Evolutionary conservation across 2,888 invertebrate species (phyloP), one percentile per base, ranked within the genome.

Genomic region (Nycteola revayana): DNA sequence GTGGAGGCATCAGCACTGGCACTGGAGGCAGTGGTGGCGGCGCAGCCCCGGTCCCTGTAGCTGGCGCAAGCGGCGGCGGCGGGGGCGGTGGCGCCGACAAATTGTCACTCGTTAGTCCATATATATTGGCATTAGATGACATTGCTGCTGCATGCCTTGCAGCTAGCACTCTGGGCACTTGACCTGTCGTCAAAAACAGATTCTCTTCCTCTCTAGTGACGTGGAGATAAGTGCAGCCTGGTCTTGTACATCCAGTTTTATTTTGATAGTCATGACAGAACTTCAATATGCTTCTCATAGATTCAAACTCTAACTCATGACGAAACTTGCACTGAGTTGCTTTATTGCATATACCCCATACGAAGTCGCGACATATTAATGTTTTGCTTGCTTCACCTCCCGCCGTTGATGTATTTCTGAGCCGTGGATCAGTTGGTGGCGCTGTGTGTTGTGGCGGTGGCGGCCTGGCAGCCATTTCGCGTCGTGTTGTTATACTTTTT

Each of bases 231-330:
- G 70, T 74, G 38, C 87, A 86, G 30, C 72, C 71, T 14, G 70
- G 65, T 23, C 82, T 57, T 1, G 42, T 56, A 36, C 87, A 87
- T 2, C 76, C 77, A 5, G 68, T 56, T 27, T 69, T 64, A 36
- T 87, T 87, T 53, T 87, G 87, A 43, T 61, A 75, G 36, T 87
- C 77, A 54, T 83, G 83, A 31, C 87, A 87, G 39, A 87, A 86
- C 32, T 69, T 72, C 1, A 87, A 43, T 7, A 75, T 75, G 1
- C 62, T 58, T 64, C 73, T 75, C 80, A 86, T 81, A 14, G 64
- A 69, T 3, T 78, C 71, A 5, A 71, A 54, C n/a, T 77, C 71
- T 9, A 81, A 50, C 14, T 76, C 75, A 33, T 85, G 84, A 0
- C 71, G 59, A 43, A 66, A 81, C 48, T 36, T 79, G 45, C 86